Conservation (phyloP, 2,888 invertebrate species). For the Lepidocyrtinus sp. region DNA sequence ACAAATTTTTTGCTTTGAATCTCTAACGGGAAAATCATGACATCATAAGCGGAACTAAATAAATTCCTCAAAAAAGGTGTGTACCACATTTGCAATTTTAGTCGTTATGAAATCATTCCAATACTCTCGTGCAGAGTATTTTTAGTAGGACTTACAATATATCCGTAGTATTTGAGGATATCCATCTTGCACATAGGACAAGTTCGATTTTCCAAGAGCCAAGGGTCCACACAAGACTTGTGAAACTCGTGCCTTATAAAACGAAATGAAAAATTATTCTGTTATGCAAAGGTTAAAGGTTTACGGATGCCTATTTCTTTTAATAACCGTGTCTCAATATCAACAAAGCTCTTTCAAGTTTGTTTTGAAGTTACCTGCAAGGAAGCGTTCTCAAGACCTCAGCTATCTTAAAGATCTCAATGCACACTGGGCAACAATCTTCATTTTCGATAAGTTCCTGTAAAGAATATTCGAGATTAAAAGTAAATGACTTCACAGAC, state of each 20-base stretch:
- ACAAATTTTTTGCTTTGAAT: too few species aligned
- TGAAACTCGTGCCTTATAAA: slow-evolving; percentile 90
- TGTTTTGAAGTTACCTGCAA: slow-evolving; percentile 82
- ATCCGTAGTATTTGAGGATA: slow-evolving; percentile 90
- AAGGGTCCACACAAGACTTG: slow-evolving; percentile 96
- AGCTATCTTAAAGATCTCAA: slow-evolving; percentile 90
- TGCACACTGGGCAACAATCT: slow-evolving; percentile 96
- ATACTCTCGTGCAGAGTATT: too few species aligned
- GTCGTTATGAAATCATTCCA: too few species aligned
- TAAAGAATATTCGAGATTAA: slow-evolving; percentile 41
- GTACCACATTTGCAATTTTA: too few species aligned
- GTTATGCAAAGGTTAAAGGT: too few species aligned
- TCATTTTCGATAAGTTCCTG: slow-evolving; percentile 86
- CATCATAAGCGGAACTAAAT: too few species aligned
- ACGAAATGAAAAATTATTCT: slow-evolving; percentile 8
- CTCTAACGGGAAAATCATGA: too few species aligned
- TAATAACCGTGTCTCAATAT: too few species aligned
- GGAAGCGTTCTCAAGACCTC: slow-evolving; percentile 91
- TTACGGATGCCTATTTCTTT: too few species aligned
- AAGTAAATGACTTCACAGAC: slow-evolving; percentile 17
- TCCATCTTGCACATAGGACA: slow-evolving; percentile 99
- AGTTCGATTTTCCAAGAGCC: slow-evolving; percentile 94
- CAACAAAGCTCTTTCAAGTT: too few species aligned
- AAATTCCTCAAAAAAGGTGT: too few species aligned
- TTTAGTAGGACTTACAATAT: slow-evolving; percentile 87